phyloP scores from a whole-genome alignment of 2,113 vertebrate species.

The Muscicapa adusta region DNA sequence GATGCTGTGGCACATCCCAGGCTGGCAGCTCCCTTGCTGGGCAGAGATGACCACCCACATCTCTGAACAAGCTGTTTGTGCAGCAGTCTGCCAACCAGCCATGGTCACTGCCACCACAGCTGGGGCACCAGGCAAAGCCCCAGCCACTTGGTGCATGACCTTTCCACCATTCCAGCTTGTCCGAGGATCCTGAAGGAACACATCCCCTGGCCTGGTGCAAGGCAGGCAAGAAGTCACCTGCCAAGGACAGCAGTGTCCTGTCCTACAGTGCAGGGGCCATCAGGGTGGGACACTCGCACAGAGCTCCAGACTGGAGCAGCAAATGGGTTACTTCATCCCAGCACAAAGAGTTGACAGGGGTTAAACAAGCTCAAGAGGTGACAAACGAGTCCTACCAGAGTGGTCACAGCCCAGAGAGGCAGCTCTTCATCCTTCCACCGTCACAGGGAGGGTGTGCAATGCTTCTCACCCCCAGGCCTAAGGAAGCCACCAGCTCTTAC shows the following conservation, averaged over 20 bases:
- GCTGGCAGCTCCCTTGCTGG: neutral
- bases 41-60: neutral
- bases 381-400: constrained; percentile 7
- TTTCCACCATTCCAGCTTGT: rapidly evolving
- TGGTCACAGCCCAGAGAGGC: neutral
- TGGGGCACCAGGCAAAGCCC: neutral
- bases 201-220: neutral
- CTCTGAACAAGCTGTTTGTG: rapidly evolving
- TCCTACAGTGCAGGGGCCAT: rapidly evolving
- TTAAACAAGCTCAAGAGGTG: neutral
- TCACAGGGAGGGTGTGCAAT: neutral
- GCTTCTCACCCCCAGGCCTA: neutral
- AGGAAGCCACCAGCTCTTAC: neutral
- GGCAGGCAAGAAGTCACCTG: neutral
- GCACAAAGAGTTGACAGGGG: neutral
- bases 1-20: rapidly evolving
- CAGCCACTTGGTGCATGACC: neutral
- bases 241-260: neutral
- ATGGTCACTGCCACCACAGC: rapidly evolving
- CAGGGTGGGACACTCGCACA: rapidly evolving
- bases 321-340: neutral
- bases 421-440: neutral
- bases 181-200: neutral
- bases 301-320: neutral
- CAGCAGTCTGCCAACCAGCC: neutral